These are phyloP conservation scores for Hemibagrus guttatus DNA, from an alignment of 2,797 vertebrate genomes.

Conservation along the genomic window DNA sequence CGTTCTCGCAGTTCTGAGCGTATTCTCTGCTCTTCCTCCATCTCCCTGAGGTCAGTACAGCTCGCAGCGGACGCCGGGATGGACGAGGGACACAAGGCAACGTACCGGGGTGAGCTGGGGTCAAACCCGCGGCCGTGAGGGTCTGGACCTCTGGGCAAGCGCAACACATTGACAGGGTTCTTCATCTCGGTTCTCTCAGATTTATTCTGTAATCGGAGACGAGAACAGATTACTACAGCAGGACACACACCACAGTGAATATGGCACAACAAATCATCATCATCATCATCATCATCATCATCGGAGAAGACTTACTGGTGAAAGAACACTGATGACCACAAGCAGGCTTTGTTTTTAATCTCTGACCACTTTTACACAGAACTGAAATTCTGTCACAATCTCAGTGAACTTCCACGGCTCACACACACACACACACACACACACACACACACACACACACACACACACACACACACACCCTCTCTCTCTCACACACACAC, in stretches of 20 bases:
- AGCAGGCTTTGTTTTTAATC: too few species aligned
- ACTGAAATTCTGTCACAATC: too few species aligned
- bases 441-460: too few species aligned
- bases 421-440: too few species aligned
- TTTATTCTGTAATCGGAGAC: background rate
- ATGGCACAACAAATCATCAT: background rate
- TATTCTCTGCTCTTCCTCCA: slow-evolving; percentile 69
- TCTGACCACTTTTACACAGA: too few species aligned
- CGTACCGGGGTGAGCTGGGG: slow-evolving; percentile 73
- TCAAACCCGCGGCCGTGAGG: slow-evolving; percentile 84
- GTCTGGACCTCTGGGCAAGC: slow-evolving; percentile 82
- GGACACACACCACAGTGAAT: background rate
- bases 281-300: background rate
- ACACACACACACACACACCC: too few species aligned
- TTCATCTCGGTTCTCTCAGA: slow-evolving; percentile 43
- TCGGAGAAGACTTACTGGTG: too few species aligned
- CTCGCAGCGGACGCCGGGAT: slow-evolving; percentile 51
- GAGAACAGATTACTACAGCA: background rate
- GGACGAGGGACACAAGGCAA: slow-evolving; percentile 70
- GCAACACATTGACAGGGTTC: slow-evolving; percentile 74
- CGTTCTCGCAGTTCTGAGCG: slow-evolving; percentile 77
- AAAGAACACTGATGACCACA: background rate
- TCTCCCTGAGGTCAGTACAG: background rate
- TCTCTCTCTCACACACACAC: too few species aligned
- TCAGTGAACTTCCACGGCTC: too few species aligned